Evolutionary conservation across 2,113 vertebrate species (phyloP), one percentile per base, ranked within the genome.

Genomic region (Scophthalmus maximus): DNA sequence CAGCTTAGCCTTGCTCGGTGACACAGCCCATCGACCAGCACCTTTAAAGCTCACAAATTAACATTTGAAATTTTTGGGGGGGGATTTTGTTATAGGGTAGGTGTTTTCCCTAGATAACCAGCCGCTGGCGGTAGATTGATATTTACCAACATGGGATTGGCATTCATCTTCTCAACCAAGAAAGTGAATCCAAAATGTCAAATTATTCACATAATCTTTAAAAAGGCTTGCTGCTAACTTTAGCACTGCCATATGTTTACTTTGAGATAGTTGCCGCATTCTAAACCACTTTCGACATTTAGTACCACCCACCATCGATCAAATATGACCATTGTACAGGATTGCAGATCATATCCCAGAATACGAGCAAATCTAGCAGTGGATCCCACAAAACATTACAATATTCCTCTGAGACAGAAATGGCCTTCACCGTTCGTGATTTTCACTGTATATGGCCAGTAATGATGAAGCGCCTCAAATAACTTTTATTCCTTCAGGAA

Each of bases 401-500:
- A n/a, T n/a, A n/a, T n/a, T n/a, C n/a, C n/a, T n/a, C n/a, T n/a
- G n/a, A n/a, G n/a, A n/a, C n/a, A n/a, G n/a, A n/a, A n/a, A n/a
- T n/a, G n/a, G n/a, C n/a, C 58, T 60, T 69, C 25, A 15, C n/a
- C 44, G 29, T 53, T 73, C 32, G 53, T 18, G 40, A 36, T 71
- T 75, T 67, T 72, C 70, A 65, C 61, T 73, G 68, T 64, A 78
- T 90, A 76, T 76, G 59, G 49, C 58, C 14, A 12, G 68, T 88
- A 84, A 89, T 82, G 80, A 87, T 71, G 70, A 62, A 68, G 58
- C 67, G 25, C 78, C 68, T 60, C 50, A 73, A 79, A 77, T 64
- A 84, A n/a, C n/a, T n/a, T n/a, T n/a, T 74, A 70, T 64, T 77
- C 66, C 72, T 86, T 72, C 81, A 86, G 85, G 84, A 90, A 76